Conservation (phyloP, 2,888 invertebrate genomes). For the Elmis aenea region DNA sequence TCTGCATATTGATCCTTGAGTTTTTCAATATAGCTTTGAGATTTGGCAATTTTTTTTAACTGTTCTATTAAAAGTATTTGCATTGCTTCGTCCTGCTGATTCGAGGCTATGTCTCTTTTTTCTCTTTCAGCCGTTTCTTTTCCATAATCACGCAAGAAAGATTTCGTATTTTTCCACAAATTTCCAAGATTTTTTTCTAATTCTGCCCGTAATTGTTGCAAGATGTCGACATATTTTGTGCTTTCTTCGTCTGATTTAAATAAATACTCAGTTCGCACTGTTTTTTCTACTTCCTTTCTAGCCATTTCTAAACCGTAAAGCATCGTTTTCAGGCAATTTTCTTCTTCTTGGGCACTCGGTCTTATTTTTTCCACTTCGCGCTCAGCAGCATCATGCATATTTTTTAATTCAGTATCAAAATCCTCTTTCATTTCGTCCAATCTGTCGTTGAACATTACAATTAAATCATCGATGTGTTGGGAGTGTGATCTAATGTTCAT, state of each 20-base stretch:
- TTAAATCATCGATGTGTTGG: slow-evolving; percentile 41
- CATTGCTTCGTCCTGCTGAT: slow-evolving; percentile 31
- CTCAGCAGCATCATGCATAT: slow-evolving; percentile 46
- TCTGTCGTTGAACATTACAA: slow-evolving; percentile 37
- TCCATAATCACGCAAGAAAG: slow-evolving; percentile 26
- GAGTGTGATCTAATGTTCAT: slow-evolving; percentile 39
- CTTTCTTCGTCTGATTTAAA: slow-evolving; percentile 38
- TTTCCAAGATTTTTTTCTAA: slow-evolving; percentile 30
- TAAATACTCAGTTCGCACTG: slow-evolving; percentile 36
- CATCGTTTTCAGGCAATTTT: slow-evolving; percentile 48
- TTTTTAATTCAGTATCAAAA: slow-evolving; percentile 31
- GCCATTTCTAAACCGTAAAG: slow-evolving; percentile 51
- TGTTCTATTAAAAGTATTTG: slow-evolving; percentile 27
- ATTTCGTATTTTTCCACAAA: slow-evolving; percentile 31
- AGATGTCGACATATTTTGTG: slow-evolving; percentile 28
- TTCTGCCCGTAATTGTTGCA: slow-evolving; percentile 30
- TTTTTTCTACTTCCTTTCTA: slow-evolving; percentile 35
- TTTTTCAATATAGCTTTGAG: slow-evolving; percentile 28
- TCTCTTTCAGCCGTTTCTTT: slow-evolving; percentile 20
- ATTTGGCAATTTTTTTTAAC: slow-evolving; percentile 27
- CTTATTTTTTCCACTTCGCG: slow-evolving; percentile 46
- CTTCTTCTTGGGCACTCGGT: slow-evolving; percentile 45
- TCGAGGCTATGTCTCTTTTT: slow-evolving; percentile 30
- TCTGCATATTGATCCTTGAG: slow-evolving; percentile 28
- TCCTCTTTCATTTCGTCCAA: slow-evolving; percentile 38